Evolutionary conservation across 2,888 invertebrate species (phyloP).

Genomic region (Coelinius sp.): DNA sequence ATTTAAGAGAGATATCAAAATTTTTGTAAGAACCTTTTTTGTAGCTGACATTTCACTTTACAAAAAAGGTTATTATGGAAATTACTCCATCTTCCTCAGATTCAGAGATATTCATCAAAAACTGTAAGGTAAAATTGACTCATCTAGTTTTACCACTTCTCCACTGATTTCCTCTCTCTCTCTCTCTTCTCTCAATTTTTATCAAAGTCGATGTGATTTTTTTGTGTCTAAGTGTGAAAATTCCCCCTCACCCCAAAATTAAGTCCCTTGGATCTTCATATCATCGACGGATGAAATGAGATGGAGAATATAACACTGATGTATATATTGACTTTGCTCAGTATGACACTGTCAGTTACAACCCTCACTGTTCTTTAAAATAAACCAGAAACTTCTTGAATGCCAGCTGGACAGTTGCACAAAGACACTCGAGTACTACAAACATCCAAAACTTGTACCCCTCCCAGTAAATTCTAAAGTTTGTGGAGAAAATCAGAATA

Average conservation of each 20-base stretch:
- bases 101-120: too few species aligned
- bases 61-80: too few species aligned
- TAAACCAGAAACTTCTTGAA: constrained; percentile 47
- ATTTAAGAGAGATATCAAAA: too few species aligned
- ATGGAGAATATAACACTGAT: constrained; percentile 65
- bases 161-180: neutral
- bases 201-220: constrained; percentile 1
- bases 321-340: constrained; percentile 71
- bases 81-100: too few species aligned
- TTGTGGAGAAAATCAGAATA: neutral
- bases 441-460: neutral
- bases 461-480: neutral
- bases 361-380: constrained; percentile 55
- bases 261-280: neutral
- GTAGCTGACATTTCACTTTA: too few species aligned
- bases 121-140: too few species aligned
- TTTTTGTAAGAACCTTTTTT: too few species aligned
- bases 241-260: neutral
- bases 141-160: too few species aligned
- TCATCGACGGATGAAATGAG: constrained; percentile 27
- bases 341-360: constrained; percentile 71
- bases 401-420: neutral
- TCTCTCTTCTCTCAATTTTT: neutral
- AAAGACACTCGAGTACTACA: constrained; percentile 4
- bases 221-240: constrained; percentile 14